Conservation (phyloP, 2,797 vertebrate species). For the Leuciscus waleckii region DNA sequence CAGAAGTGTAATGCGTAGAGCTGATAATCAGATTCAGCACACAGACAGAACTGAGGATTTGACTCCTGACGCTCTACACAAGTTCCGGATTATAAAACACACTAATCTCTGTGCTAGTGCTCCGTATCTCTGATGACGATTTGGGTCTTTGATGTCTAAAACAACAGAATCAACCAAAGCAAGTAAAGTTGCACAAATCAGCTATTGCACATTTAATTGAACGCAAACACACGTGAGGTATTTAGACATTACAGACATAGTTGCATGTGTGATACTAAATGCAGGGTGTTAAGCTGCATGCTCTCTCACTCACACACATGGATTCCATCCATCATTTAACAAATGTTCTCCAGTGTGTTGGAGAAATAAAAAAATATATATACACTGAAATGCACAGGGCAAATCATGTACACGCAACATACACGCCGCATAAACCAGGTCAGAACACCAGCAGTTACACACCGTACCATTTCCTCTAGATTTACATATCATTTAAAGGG, state of each 20-base stretch:
- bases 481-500: not conserved
- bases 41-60: slow-evolving; percentile 22
- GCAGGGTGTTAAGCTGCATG: not conserved
- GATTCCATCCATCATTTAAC: slow-evolving; percentile 50
- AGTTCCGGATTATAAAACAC: slow-evolving; percentile 16
- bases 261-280: not conserved
- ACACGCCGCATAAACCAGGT: slow-evolving; percentile 10
- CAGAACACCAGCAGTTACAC: slow-evolving; percentile 23
- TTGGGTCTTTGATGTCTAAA: not conserved
- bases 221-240: not conserved
- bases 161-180: not conserved
- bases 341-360: slow-evolving; percentile 48
- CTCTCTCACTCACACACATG: slow-evolving; percentile 13
- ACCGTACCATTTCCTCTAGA: not conserved
- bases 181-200: not conserved
- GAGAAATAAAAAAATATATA: slow-evolving; percentile 52
- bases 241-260: not conserved
- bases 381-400: slow-evolving; percentile 26
- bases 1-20: slow-evolving; percentile 1
- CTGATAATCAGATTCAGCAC: slow-evolving; percentile 18
- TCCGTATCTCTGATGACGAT: not conserved
- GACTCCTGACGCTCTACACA: slow-evolving; percentile 8
- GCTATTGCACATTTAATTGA: not conserved
- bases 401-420: slow-evolving; percentile 7
- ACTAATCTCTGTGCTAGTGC: slow-evolving; percentile 27